phyloP scores from a whole-genome alignment of 2,797 vertebrate genomes.

The Cryptoprocta ferox region DNA sequence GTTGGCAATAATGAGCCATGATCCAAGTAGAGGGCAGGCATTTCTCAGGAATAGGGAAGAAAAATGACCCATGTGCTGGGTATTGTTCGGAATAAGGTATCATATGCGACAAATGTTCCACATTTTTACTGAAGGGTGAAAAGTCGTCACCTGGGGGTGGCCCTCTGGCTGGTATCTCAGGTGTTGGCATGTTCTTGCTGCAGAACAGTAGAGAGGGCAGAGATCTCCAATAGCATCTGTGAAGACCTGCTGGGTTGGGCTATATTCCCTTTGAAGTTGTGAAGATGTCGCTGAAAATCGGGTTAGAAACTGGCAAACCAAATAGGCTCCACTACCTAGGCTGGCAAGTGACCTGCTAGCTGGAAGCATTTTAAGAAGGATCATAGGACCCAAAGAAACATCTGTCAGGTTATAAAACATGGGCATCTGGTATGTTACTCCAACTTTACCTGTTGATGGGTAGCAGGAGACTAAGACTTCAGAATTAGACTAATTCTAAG shows the following conservation, averaged over 20 bases:
- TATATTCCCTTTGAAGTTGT: background rate
- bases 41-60: constrained; percentile 59
- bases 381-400: background rate
- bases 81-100: constrained; percentile 27
- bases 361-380: background rate
- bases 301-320: background rate
- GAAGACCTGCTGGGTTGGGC: background rate
- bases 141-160: background rate
- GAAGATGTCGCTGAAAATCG: constrained; percentile 5
- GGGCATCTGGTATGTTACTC: background rate
- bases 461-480: background rate
- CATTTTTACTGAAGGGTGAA: background rate
- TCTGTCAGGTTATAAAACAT: background rate
- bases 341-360: background rate
- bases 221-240: background rate
- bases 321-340: background rate
- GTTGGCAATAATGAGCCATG: constrained; percentile 39
- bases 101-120: background rate
- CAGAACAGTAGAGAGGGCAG: background rate
- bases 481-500: background rate
- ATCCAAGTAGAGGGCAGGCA: constrained; percentile 24
- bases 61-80: background rate
- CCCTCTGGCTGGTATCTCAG: background rate
- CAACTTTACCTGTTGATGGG: background rate
- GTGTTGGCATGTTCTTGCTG: background rate